Percentiles rank a stretch among this genome's conserved stretches.
Conservation (phyloP, 1,140 invertebrate species). For the Anastrepha obliqua region DNA sequence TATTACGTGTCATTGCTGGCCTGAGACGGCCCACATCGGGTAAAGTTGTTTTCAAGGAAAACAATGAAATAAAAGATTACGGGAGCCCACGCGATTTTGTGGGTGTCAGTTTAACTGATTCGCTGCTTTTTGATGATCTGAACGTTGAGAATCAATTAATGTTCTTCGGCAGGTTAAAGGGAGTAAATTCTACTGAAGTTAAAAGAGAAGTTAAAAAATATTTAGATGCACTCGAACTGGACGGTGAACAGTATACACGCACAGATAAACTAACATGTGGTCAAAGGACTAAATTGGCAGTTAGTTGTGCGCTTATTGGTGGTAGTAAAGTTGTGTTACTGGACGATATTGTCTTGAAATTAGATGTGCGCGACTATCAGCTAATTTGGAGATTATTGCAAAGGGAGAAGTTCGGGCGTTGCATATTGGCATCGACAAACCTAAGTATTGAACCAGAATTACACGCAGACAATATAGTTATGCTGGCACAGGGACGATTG, state of each 20-base stretch:
- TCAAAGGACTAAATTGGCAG: slow-evolving; percentile 57
- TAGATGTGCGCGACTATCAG: slow-evolving; percentile 60
- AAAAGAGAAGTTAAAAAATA: slow-evolving; percentile 56
- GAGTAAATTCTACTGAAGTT: neutral
- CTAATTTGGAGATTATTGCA: slow-evolving; percentile 63
- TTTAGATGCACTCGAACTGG: slow-evolving; percentile 57
- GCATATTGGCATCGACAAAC: slow-evolving; percentile 65
- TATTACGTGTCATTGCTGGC: slow-evolving; percentile 86
- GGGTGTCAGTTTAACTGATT: slow-evolving; percentile 30
- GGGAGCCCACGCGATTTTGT: slow-evolving; percentile 60
- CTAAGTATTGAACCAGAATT: slow-evolving; percentile 59
- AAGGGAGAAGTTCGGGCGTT: slow-evolving; percentile 64
- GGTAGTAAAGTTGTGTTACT: slow-evolving; percentile 64
- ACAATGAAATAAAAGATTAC: slow-evolving; percentile 74
- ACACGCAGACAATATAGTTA: slow-evolving; percentile 65
- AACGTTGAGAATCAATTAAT: slow-evolving; percentile 29
- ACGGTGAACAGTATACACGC: neutral
- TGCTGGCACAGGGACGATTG: slow-evolving; percentile 68
- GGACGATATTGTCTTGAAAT: slow-evolving; percentile 64
- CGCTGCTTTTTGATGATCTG: neutral
- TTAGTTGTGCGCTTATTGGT: slow-evolving; percentile 65
- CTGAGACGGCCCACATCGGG: slow-evolving; percentile 83
- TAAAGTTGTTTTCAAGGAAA: slow-evolving; percentile 82
- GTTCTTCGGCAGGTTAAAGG: slow-evolving; percentile 19
- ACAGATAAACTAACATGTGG: slow-evolving; percentile 49